phyloP scores from a whole-genome alignment of 37 sponge, comb jelly and placozoan species.

The Geodia barretti region DNA sequence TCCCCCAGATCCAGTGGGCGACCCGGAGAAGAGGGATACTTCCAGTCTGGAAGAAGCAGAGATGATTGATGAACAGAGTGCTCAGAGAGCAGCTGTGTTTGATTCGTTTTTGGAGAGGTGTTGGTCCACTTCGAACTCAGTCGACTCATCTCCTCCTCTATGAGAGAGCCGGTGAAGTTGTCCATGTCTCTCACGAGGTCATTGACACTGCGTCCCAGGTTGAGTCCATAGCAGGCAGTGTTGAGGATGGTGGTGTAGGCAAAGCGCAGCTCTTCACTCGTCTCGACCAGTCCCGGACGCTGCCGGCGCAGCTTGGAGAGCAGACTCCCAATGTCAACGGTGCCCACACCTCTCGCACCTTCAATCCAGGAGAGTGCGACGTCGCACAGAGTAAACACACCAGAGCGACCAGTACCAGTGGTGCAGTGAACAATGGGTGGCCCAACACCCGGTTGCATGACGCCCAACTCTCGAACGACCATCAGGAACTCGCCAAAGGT shows the following conservation, averaged over 20 bases:
- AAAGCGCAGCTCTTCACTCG: constrained; percentile 93
- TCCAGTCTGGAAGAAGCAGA: no score
- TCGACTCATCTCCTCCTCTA: constrained; percentile 10
- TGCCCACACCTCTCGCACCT: constrained; percentile 21
- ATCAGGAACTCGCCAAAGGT: constrained; percentile 79
- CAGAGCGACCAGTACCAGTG: constrained; percentile 92
- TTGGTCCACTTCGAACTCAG: background rate
- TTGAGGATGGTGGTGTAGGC: constrained; percentile 88
- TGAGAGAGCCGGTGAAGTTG: constrained; percentile 14
- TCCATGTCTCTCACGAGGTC: constrained; percentile 3
- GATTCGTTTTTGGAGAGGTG: no score
- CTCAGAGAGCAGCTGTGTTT: no score
- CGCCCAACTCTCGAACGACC: constrained; percentile 68
- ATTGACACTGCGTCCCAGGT: background rate
- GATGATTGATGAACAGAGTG: no score
- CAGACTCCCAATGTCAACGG: constrained; percentile 50
- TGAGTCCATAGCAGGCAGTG: constrained; percentile 38
- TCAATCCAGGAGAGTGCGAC: constrained; percentile 51
- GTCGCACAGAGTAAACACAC: constrained; percentile 87
- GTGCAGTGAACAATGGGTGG: constrained; percentile 93
- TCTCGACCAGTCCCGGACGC: constrained; percentile 91
- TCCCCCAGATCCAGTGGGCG: no score
- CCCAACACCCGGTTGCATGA: constrained; percentile 48
- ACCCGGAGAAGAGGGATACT: no score
- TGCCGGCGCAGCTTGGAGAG: constrained; percentile 82